Evolutionary conservation across 2,113 vertebrate genomes (phyloP).

Genomic region (Cyrtonyx montezumae): DNA sequence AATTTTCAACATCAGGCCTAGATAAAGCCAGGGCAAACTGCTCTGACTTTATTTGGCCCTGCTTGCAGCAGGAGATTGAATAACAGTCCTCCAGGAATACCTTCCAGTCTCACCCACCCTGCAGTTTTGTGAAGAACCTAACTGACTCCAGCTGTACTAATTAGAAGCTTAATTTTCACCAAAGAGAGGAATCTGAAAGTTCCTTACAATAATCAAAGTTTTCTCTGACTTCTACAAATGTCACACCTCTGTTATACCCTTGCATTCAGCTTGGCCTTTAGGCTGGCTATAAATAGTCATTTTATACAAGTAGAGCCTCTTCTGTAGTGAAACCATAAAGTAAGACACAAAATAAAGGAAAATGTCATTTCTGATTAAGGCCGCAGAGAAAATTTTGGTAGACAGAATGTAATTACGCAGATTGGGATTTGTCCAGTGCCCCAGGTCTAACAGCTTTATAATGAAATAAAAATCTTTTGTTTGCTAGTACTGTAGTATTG

Average conservation of each 20-base stretch:
- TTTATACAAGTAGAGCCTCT: background rate
- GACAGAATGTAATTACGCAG: constrained; percentile 24
- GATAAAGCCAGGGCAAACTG: background rate
- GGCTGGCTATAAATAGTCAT: background rate
- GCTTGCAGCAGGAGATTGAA: background rate
- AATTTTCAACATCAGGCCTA: background rate
- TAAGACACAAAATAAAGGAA: constrained; percentile 40
- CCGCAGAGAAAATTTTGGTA: constrained; percentile 12
- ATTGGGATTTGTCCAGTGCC: constrained; percentile 39
- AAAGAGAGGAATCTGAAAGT: background rate
- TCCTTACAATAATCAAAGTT: background rate
- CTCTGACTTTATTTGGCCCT: background rate
- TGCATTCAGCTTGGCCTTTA: background rate
- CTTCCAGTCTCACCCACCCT: background rate
- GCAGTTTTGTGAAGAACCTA: background rate
- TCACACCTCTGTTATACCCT: background rate
- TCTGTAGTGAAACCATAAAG: background rate
- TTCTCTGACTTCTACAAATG: background rate
- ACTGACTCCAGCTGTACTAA: background rate
- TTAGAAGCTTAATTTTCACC: background rate
- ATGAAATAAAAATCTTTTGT: constrained; percentile 58
- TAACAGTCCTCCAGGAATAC: background rate
- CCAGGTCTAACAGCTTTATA: constrained; percentile 44
- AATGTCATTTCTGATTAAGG: constrained; percentile 25
- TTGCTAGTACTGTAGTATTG: constrained; percentile 31